phyloP scores from a whole-genome alignment of 2,888 invertebrate genomes.

The Lasioglossum leucozonium region DNA sequence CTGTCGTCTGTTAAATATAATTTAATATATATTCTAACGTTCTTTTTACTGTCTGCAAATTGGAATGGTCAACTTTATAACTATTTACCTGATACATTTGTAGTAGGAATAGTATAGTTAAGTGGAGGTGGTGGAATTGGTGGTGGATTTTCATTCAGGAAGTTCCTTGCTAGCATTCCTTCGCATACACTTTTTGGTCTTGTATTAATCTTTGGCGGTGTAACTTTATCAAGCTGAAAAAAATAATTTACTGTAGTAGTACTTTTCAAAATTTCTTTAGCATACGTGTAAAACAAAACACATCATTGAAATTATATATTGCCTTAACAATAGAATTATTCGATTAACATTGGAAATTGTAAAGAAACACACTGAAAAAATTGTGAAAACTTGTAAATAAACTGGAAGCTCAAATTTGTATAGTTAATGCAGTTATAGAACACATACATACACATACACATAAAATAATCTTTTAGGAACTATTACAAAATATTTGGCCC shows the following conservation, averaged over 20 bases:
- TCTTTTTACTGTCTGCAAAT: neutral
- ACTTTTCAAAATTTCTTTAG: neutral
- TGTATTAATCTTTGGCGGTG: conserved; percentile 75
- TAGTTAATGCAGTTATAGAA: conserved; percentile 28
- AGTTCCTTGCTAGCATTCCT: conserved; percentile 80
- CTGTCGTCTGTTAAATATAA: conserved; percentile 84
- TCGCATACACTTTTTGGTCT: conserved; percentile 83
- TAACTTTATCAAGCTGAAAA: conserved; percentile 80
- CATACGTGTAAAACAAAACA: neutral
- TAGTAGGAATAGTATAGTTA: conserved; percentile 85
- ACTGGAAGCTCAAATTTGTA: neutral
- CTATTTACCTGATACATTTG: conserved; percentile 77
- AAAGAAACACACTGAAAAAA: conserved; percentile 15
- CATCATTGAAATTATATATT: conserved; percentile 21
- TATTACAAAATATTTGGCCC: neutral
- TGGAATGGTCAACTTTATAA: neutral
- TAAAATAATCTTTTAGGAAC: neutral
- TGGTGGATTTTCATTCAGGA: conserved; percentile 86
- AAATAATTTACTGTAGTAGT: conserved; percentile 30
- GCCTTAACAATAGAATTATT: conserved; percentile 32
- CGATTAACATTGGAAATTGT: neutral
- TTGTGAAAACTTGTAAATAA: neutral
- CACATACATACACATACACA: conserved; percentile 27
- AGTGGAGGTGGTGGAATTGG: conserved; percentile 89
- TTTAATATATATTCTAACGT: neutral